phyloP scores from a whole-genome alignment of 2,797 vertebrate genomes.

The Lycodopsis pacificus region DNA sequence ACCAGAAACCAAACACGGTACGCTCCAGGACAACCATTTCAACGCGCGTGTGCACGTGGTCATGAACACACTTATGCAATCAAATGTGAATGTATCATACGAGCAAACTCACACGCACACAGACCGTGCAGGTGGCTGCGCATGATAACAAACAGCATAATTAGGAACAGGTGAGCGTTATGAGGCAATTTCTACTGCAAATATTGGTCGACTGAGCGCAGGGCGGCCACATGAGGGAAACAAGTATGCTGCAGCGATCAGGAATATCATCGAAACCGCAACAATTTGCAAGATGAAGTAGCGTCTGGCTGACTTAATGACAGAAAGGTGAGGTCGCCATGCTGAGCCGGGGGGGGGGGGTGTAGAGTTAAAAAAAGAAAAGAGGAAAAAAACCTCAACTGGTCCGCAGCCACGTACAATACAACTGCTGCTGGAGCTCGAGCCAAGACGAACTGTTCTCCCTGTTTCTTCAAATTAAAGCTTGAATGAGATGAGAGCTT shows the following conservation, averaged over 20 bases:
- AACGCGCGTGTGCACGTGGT: constrained; percentile 6
- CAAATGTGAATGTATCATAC: constrained; percentile 46
- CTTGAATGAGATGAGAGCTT: constrained; percentile 57
- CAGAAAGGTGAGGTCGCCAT: constrained; percentile 78
- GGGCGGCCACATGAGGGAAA: constrained; percentile 44
- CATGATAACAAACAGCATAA: constrained; percentile 77
- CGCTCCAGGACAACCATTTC: constrained; percentile 1
- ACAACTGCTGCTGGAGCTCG: constrained; percentile 17
- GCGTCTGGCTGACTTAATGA: constrained; percentile 86
- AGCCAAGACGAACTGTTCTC: constrained; percentile 54
- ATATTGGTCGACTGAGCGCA: constrained; percentile 59
- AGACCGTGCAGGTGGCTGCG: constrained; percentile 50
- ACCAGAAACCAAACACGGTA: constrained; percentile 34
- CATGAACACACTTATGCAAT: constrained; percentile 18
- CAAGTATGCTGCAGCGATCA: constrained; percentile 73
- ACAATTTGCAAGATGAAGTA: constrained; percentile 82
- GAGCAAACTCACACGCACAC: constrained; percentile 21
- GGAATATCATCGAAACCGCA: constrained; percentile 81
- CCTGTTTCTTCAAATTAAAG: constrained; percentile 50
- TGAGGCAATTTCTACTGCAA: constrained; percentile 55
- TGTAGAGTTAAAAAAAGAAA: constrained; percentile 7
- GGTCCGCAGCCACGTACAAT: constrained; percentile 47
- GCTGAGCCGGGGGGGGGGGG: constrained; percentile 38
- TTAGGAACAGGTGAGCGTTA: constrained; percentile 82
- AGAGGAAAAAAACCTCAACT: constrained; percentile 25